phyloP scores from a whole-genome alignment of 64 coral and sea anemone species.

The Porites lutea region DNA sequence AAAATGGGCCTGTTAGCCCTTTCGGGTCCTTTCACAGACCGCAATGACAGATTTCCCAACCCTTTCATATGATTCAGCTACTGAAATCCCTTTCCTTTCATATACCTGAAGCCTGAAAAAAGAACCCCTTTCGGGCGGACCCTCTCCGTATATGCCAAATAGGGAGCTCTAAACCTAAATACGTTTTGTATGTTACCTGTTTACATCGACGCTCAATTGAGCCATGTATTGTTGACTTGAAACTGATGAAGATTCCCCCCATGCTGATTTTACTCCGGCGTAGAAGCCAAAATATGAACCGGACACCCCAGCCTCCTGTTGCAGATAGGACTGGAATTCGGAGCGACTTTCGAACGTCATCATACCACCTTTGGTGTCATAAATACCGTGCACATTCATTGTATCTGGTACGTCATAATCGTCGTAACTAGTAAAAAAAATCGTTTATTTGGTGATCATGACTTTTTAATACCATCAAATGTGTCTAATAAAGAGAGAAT shows the following conservation, averaged over 20 bases:
- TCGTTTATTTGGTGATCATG: background rate
- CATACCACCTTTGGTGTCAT: slow-evolving; percentile 56
- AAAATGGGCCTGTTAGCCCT: no score
- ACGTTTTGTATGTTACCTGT: slow-evolving; percentile 22
- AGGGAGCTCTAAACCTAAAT: no score
- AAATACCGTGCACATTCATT: slow-evolving; percentile 68
- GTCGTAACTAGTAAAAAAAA: slow-evolving; percentile 58
- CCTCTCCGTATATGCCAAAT: no score
- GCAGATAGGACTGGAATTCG: slow-evolving; percentile 33
- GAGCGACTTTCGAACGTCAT: slow-evolving; percentile 11
- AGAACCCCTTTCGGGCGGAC: no score
- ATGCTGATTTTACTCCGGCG: background rate
- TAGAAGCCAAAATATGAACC: slow-evolving; percentile 71
- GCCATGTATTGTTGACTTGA: slow-evolving; percentile 30
- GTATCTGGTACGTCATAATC: slow-evolving; percentile 63
- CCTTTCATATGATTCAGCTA: no score
- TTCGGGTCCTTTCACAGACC: no score
- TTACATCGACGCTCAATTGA: background rate
- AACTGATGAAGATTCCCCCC: slow-evolving; percentile 1
- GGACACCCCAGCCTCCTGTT: slow-evolving; percentile 50
- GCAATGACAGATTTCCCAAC: no score
- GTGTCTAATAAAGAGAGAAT: no score
- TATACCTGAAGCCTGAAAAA: no score
- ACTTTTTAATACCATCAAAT: background rate
- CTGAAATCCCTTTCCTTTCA: no score